Conservation (phyloP, 2,797 vertebrate genomes). For the Pseudomugil tenellus region DNA sequence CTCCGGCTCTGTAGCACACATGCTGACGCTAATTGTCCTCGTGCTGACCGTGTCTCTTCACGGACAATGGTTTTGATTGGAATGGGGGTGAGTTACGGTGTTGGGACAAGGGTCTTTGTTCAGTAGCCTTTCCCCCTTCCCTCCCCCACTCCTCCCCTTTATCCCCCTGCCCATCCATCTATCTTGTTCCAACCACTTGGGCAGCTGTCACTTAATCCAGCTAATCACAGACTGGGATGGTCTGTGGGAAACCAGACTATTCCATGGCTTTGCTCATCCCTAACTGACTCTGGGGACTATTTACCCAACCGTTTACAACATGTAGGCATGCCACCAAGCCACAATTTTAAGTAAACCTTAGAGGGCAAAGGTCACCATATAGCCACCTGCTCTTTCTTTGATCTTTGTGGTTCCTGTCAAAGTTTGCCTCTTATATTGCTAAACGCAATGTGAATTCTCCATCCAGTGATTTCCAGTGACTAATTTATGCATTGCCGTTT, state of each 20-base stretch:
- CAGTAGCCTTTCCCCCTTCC: conserved; percentile 74
- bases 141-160: conserved; percentile 67
- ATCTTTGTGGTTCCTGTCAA: neutral
- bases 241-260: conserved; percentile 84
- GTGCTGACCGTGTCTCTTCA: conserved; percentile 73
- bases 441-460: neutral
- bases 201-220: conserved; percentile 90
- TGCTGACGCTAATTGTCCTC: conserved; percentile 76
- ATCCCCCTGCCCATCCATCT: conserved; percentile 77
- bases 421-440: neutral
- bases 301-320: conserved; percentile 58
- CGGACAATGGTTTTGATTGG: conserved; percentile 76
- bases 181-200: conserved; percentile 84
- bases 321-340: conserved; percentile 29
- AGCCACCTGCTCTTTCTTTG: conserved; percentile 28
- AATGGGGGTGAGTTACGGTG: conserved; percentile 76
- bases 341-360: conserved; percentile 25
- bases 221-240: conserved; percentile 83
- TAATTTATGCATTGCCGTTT: conserved; percentile 41
- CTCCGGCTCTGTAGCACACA: conserved; percentile 60
- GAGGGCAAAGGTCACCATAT: conserved; percentile 23
- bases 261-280: conserved; percentile 61
- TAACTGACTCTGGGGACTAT: conserved; percentile 43
- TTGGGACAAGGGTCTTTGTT: conserved; percentile 85
- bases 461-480: neutral